Base-by-base conservation (phyloP, 2,797 vertebrate genomes). In the Euphonia xanthogaster region DNA sequence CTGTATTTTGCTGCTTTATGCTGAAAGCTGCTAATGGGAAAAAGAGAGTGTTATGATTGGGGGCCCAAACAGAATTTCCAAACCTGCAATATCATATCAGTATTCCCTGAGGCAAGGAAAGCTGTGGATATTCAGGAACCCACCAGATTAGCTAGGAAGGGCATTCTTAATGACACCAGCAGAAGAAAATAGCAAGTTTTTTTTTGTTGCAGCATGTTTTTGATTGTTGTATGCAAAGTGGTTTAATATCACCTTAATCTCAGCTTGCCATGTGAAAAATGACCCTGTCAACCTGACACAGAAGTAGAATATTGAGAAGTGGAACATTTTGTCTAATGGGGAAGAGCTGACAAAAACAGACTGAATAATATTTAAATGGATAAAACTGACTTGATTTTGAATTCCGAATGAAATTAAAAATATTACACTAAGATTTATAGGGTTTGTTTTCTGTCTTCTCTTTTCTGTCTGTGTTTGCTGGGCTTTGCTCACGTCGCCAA, bases 191-290 rank as follows among this genome's bases (percentile, higher is more conserved):
- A 77, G n/a, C 31, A 39, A 15, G 1, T 6, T 44, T 71, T 51
- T 5, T 55, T 33, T 71, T 51, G 78, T 96, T 94, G 79, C 86
- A 94, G 72, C 90, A 76, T 86, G 94, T 68, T 95, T 95, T 96
- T 86, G 65, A 95, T 86, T 91, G 92, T 96, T 96, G 83, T 91
- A 90, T 86, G 71, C 86, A 87, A 93, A 96, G 90, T 93, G 94
- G 79, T 96, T 89, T 93, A 96, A 91, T 97, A 96, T 95, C 95
- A 96, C 95, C 95, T 93, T 96, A 97, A 96, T 97, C 95, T 88
- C 96, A 76, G 92, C 37, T 79, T 90, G 85, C 88, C 24, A 51
- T 76, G 92, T 97, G 98, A 98, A 98, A 98, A 98, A 97, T 93
- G 96, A 96, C 96, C 92, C 85, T 98, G 96, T 96, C 94, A 93